Conservation (phyloP, 2,888 invertebrate species). For the Craniophora ligustri region DNA sequence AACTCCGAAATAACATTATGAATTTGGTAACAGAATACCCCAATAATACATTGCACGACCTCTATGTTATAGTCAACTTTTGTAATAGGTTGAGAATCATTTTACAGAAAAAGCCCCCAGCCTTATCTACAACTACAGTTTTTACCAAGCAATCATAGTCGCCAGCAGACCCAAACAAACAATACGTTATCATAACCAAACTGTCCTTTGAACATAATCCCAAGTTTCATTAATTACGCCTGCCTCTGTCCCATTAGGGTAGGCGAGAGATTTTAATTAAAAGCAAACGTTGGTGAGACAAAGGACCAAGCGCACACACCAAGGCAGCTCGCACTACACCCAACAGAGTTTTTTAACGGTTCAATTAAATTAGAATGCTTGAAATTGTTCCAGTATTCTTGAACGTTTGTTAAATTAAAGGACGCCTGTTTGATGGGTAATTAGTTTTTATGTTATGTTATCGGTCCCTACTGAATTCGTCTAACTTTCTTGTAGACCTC, state of each 20-base stretch:
- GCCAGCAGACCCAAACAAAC: constrained; percentile 35
- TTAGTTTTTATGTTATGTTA: constrained; percentile 18
- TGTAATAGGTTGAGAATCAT: too few relatives aligned
- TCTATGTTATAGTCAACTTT: too few relatives aligned
- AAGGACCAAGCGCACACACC: constrained; percentile 46
- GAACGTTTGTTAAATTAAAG: constrained; percentile 7
- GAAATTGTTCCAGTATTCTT: constrained; percentile 12
- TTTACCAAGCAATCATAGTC: constrained; percentile 8
- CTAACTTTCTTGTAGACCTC: too few relatives aligned
- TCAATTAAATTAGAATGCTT: constrained; percentile 42
- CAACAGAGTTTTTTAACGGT: constrained; percentile 49
- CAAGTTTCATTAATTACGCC: constrained; percentile 51
- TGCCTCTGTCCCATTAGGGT: constrained; percentile 6
- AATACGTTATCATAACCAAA: constrained; percentile 48
- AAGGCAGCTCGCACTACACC: constrained; percentile 30
- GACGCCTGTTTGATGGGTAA: constrained; percentile 8
- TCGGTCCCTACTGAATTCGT: constrained; percentile 3
- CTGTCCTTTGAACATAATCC: constrained; percentile 39
- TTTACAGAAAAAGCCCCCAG: too few relatives aligned
- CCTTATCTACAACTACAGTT: not conserved
- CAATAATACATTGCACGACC: too few relatives aligned
- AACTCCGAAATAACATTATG: too few relatives aligned
- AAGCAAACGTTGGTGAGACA: constrained; percentile 65
- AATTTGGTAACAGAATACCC: too few relatives aligned
- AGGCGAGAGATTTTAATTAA: constrained; percentile 70